Percentiles rank a stretch among this genome's conserved stretches.
phyloP scores from a whole-genome alignment of 2,113 vertebrate genomes.

The Ivindomyrus marchei region DNA sequence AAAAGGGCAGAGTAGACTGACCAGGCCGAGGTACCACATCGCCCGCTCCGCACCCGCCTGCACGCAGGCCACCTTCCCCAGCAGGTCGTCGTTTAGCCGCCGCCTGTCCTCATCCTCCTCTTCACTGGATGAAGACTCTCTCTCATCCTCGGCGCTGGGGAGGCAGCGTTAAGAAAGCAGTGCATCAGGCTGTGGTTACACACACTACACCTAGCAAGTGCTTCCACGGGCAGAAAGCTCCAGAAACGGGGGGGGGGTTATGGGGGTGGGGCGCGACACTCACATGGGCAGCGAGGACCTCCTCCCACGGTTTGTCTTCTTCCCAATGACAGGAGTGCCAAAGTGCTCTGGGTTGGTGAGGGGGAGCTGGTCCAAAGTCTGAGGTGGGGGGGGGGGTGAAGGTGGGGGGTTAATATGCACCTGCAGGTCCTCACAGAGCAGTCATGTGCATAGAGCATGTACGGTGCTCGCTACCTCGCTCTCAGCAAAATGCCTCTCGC shows the following conservation, averaged over 20 bases:
- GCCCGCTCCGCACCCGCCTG: slow-evolving; percentile 49
- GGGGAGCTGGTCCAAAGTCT: slow-evolving; percentile 95
- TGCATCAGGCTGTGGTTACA: background rate
- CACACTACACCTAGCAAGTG: background rate
- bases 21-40: slow-evolving; percentile 81
- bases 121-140: slow-evolving; percentile 86
- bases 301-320: slow-evolving; percentile 89
- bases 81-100: slow-evolving; percentile 76
- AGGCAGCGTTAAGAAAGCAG: background rate
- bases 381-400: background rate
- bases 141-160: slow-evolving; percentile 85
- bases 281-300: slow-evolving; percentile 88
- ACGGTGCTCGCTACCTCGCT: slow-evolving; percentile 73
- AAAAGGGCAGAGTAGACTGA: slow-evolving; percentile 47
- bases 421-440: background rate
- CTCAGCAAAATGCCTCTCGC: slow-evolving; percentile 96
- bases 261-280: slow-evolving; percentile 28
- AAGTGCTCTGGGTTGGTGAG: slow-evolving; percentile 96
- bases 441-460: background rate
- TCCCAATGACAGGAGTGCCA: slow-evolving; percentile 94
- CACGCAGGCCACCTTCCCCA: slow-evolving; percentile 84
- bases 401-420: background rate
- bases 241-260: background rate
- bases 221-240: background rate
- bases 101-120: slow-evolving; percentile 85